Conservation (phyloP, 2,113 vertebrate species). For the Leiothrix lutea region DNA sequence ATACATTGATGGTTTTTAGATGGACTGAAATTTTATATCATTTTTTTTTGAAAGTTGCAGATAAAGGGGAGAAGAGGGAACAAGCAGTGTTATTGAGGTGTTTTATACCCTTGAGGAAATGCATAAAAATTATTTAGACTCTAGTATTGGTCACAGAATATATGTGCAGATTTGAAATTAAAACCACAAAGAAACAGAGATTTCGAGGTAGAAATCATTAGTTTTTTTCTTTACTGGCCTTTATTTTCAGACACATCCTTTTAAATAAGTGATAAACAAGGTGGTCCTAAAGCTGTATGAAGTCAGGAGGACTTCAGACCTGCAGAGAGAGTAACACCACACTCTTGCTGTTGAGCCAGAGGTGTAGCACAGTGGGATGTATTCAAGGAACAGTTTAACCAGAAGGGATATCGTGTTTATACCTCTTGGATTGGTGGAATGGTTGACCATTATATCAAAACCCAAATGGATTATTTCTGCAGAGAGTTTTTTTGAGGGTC, state of each 20-base stretch:
- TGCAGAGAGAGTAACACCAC: not conserved
- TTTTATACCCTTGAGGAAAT: not conserved
- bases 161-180: not conserved
- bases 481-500: not conserved
- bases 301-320: not conserved
- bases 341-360: not conserved
- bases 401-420: not conserved
- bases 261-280: not conserved
- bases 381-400: not conserved
- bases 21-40: slow-evolving; percentile 37
- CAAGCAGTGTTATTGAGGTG: not conserved
- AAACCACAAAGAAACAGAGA: not conserved
- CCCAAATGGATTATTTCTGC: not conserved
- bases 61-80: not conserved
- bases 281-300: not conserved
- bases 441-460: not conserved
- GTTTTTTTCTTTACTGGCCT: not conserved
- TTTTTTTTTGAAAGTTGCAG: not conserved
- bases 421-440: not conserved
- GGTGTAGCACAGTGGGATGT: accelerated
- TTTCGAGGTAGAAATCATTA: not conserved
- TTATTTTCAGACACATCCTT: not conserved
- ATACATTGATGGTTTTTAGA: slow-evolving; percentile 51
- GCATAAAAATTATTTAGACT: not conserved
- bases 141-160: not conserved